Evolutionary conservation across 2,888 invertebrate genomes (phyloP).

Genomic region (Brenthis ino): DNA sequence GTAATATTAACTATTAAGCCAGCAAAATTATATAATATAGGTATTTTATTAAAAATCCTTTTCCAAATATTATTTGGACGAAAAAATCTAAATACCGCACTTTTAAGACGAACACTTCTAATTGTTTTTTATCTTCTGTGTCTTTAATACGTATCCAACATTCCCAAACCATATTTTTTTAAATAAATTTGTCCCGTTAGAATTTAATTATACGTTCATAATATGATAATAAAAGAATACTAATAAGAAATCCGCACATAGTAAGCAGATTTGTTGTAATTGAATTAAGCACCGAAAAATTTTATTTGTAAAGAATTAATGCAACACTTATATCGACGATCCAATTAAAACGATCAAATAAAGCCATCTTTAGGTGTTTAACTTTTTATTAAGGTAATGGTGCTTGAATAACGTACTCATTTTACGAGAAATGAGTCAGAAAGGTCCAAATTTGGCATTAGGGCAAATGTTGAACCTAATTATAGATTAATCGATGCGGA

Average conservation of each 20-base stretch:
- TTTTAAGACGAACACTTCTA: no score
- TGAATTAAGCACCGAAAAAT: conserved; percentile 18
- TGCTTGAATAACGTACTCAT: conserved; percentile 37
- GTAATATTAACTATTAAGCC: no score
- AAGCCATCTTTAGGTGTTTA: conserved; percentile 43
- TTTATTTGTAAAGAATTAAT: conserved; percentile 44
- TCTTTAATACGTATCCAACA: no score
- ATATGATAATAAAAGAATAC: conserved; percentile 10
- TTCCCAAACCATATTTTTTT: no score
- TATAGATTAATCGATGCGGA: neutral
- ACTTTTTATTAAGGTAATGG: conserved; percentile 44
- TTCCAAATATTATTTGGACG: no score
- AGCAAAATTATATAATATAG: no score
- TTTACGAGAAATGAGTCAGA: conserved; percentile 22
- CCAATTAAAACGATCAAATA: conserved; percentile 48
- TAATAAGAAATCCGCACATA: neutral
- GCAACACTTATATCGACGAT: conserved; percentile 47
- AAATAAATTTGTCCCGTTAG: no score
- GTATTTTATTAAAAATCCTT: no score
- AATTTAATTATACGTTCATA: neutral
- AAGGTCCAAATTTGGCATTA: conserved; percentile 11
- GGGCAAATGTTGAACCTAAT: neutral
- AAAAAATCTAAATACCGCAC: no score
- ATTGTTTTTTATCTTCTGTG: no score
- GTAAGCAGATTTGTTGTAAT: conserved; percentile 11